Base-by-base conservation (phyloP, 2,888 invertebrate genomes). In the Xestia c-nigrum region DNA sequence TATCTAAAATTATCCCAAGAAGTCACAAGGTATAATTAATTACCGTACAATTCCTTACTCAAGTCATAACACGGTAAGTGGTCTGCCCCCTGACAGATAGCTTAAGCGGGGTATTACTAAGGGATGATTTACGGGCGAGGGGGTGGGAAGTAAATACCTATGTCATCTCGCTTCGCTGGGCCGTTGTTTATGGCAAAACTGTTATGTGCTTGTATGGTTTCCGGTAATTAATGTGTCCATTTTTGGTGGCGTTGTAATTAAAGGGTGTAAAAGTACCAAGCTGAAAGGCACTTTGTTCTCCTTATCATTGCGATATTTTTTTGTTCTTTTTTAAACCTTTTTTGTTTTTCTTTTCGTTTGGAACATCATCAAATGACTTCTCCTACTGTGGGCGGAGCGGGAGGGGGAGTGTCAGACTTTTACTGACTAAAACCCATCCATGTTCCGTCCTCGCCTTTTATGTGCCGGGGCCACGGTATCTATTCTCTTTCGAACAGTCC, bases 51-150 rank as follows among this genome's bases (percentile, higher is more conserved):
- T 80, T 64, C 59, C 80, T 73, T 71, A 61, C 59, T 68, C 55
- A 76, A 75, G 65, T 80, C 57, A 75, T 83, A 76, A 64, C 66
- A 63, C n/a, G 52, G 79, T 83, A 71, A 76, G 83, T 80, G 82
- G 80, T 24, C 72, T 76, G 64, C 59, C 64, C 67, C 16, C 31
- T 70, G 84, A 81, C 83, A 83, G 84, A 84, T 83, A 84, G 73
- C 80, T 84, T 73, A 71, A 84, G 77, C 77, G 31, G 24, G 57
- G 50, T 63, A 72, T 75, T 80, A 80, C 61, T 24, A 46, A 67
- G 80, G 72, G 65, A 83, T 84, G 72, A 84, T 83, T 84, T 80
- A 83, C 76, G 50, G 80, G 47, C 64, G 61, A 47, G 57, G 67
- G 64, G 43, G 73, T 14, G 57, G 70, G 24, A 21, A 43, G 50